phyloP scores from a whole-genome alignment of 1,140 invertebrate species.

The Drosophila jambulina region DNA sequence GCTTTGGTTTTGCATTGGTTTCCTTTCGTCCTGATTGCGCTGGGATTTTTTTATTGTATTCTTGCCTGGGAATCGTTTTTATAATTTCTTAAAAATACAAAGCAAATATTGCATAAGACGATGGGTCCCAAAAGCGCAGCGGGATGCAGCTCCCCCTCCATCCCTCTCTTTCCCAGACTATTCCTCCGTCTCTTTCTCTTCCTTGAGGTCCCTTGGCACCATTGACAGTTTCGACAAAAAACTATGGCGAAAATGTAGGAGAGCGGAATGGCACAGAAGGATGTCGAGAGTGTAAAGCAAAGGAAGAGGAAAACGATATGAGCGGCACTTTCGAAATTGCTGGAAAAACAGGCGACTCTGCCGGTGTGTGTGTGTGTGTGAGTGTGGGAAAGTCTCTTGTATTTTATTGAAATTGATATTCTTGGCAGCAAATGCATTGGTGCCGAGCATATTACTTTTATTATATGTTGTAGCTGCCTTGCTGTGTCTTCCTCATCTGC shows the following conservation, averaged over 20 bases:
- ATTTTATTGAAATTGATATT: constrained; percentile 84
- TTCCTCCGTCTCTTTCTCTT: constrained; percentile 11
- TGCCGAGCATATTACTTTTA: constrained; percentile 82
- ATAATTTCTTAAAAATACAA: constrained; percentile 83
- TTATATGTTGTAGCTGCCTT: constrained; percentile 74
- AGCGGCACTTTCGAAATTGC: constrained; percentile 63
- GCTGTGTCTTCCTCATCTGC: constrained; percentile 49
- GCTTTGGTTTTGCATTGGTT: constrained; percentile 41
- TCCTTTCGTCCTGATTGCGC: constrained; percentile 34
- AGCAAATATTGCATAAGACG: constrained; percentile 71
- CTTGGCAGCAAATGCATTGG: constrained; percentile 80
- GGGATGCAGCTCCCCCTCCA: constrained; percentile 20
- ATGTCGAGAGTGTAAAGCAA: constrained; percentile 33
- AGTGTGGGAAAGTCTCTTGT: constrained; percentile 59
- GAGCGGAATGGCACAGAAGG: constrained; percentile 11
- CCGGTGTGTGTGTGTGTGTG: constrained; percentile 10
- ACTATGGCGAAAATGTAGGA: constrained; percentile 60
- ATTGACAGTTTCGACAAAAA: constrained; percentile 82
- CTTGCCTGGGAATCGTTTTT: constrained; percentile 59
- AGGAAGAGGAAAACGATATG: constrained; percentile 54
- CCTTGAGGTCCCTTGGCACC: constrained; percentile 68
- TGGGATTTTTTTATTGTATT: constrained; percentile 15
- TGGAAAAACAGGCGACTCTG: constrained; percentile 66
- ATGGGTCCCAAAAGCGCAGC: constrained; percentile 70
- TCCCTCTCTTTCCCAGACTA: neutral